Percentiles rank a stretch among this genome's conserved stretches.
These are phyloP conservation scores for Ceratotherium simum DNA, from an alignment of 2,113 vertebrate species.

Conservation along the genomic window DNA sequence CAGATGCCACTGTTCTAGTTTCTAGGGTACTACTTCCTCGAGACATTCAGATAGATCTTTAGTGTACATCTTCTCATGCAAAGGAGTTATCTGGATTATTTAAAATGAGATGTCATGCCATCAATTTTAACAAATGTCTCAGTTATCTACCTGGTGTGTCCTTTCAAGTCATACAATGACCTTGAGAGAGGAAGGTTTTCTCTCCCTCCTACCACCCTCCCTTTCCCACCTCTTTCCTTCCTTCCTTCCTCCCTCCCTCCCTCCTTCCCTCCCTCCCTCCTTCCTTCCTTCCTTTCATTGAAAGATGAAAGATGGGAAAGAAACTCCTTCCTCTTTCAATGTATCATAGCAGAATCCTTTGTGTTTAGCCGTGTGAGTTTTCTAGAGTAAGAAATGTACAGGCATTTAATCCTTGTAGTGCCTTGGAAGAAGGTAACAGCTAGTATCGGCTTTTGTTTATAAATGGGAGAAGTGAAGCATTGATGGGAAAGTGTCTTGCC, in stretches of 20 bases:
- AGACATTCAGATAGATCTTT: neutral
- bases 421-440: neutral
- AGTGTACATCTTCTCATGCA: neutral
- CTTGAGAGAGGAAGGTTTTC: neutral
- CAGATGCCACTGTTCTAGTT: neutral
- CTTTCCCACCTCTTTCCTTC: accelerated
- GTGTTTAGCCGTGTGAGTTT: neutral
- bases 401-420: neutral
- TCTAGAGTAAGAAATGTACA: neutral
- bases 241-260: accelerated
- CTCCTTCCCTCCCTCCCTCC: neutral
- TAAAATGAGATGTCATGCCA: neutral
- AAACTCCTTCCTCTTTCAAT: neutral
- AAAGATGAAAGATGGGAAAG: no score
- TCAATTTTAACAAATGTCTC: neutral
- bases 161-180: neutral
- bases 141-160: neutral
- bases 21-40: neutral
- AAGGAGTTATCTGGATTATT: neutral
- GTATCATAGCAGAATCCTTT: neutral
- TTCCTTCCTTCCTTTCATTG: accelerated
- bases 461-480: neutral
- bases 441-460: neutral
- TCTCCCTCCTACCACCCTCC: neutral
- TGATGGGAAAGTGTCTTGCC: neutral